Evolutionary conservation across 2,113 vertebrate genomes (phyloP).

Genomic region (Helogale parvula): DNA sequence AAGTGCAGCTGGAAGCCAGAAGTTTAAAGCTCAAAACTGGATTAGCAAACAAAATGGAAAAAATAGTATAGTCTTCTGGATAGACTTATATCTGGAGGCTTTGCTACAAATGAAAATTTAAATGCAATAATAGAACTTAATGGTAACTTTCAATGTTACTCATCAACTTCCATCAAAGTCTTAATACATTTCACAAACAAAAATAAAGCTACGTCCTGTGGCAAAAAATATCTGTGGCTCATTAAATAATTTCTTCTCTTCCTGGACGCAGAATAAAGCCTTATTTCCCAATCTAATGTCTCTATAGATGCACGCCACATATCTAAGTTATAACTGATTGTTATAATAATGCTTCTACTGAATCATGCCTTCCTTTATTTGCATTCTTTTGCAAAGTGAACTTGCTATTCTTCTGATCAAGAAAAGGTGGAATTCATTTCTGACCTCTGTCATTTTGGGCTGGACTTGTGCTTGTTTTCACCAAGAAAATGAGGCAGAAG

Average conservation of each 20-base stretch:
- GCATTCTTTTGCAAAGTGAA: neutral
- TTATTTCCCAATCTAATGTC: neutral
- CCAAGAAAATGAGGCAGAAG: neutral
- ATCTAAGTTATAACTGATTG: neutral
- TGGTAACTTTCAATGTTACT: neutral
- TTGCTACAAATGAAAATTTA: neutral
- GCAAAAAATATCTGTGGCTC: neutral
- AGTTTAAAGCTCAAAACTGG: neutral
- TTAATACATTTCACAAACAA: neutral
- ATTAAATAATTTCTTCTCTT: neutral
- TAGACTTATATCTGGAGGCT: neutral
- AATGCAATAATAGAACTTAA: neutral
- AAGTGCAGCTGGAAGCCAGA: neutral
- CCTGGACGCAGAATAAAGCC: neutral
- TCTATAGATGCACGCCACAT: fast-evolving
- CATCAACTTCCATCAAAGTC: neutral
- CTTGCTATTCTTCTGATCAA: neutral
- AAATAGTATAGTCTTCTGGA: neutral
- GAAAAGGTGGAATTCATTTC: neutral
- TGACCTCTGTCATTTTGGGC: neutral
- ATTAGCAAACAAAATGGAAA: neutral
- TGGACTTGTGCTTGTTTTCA: neutral
- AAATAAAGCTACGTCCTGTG: neutral
- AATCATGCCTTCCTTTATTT: neutral
- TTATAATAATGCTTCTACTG: neutral